Base-by-base conservation (phyloP, 2,888 invertebrate genomes). In the Opisthograptis luteolata region DNA sequence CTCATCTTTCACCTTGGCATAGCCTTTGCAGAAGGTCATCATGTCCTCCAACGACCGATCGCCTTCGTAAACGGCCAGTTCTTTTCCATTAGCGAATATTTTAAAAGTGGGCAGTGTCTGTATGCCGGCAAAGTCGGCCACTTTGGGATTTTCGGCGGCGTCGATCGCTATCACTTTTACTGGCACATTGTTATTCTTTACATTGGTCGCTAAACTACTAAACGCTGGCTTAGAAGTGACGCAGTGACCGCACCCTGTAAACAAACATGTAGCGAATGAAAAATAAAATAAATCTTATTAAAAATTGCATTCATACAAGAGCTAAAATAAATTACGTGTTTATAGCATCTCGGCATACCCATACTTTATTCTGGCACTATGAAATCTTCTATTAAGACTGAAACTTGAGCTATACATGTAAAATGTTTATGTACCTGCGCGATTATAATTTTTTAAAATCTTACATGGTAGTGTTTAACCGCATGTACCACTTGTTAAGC, bases 191-290 rank as follows among this genome's bases (percentile, higher is more conserved):
- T 87, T 87, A 0, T 68, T 64, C 34, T 86, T 85, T 7, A 93
- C 52, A 2, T 82, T 70, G 0, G 89, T 84, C 0, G 94, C 93
- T 0, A 93, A 85, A 20, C 83, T 79, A 48, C 92, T 92, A 77
- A 92, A 95, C 4, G 92, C 92, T 2, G 95, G 94, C 72, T 95
- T 95, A 76, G 93, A 92, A 9, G 91, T 81, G 40, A 93, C 92
- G 68, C 96, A 96, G 66, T 95, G 94, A 0, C 93, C 92, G 72
- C 96, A 96, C 95, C 95, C 95, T 95, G 77, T 12, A 69, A 58
- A 44, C 45, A 52, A n/a, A 34, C 10, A 44, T 17, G 6, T 8
- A 7, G 36, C 6, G 43, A 24, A 24, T 2, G 9, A 24, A n/a
- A 1, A 2, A 8, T 24, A n/a, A n/a, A n/a, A n/a, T n/a, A n/a